Percentiles rank a stretch among this genome's conserved stretches.
Conservation (phyloP, 2,797 vertebrate species). For the Sylvia borin region DNA sequence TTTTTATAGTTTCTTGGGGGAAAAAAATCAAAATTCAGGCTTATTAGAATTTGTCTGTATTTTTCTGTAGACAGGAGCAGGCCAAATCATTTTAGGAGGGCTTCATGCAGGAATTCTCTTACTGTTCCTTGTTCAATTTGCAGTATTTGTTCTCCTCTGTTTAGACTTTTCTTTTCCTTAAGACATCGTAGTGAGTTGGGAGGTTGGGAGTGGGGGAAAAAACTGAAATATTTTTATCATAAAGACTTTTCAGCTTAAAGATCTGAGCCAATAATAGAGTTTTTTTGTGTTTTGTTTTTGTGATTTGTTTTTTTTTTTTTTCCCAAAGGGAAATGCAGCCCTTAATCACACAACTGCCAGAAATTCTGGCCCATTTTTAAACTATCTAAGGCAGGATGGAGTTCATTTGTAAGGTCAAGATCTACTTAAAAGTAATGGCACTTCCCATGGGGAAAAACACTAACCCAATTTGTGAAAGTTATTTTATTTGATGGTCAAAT, state of each 20-base stretch:
- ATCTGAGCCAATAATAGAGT: not conserved
- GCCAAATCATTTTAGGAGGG: not conserved
- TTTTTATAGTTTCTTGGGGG: not conserved
- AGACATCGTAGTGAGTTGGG: not conserved
- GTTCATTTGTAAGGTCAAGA: constrained; percentile 32
- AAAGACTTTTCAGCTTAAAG: not conserved
- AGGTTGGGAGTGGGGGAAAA: not conserved
- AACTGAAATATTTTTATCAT: not conserved
- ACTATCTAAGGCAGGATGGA: not conserved
- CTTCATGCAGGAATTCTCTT: not conserved
- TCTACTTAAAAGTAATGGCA: constrained; percentile 26
- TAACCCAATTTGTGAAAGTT: constrained; percentile 27
- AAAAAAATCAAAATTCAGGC: not conserved
- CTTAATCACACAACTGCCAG: not conserved
- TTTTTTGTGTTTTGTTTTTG: too few species aligned
- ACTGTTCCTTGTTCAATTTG: not conserved
- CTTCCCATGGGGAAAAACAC: constrained; percentile 28
- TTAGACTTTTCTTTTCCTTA: not conserved
- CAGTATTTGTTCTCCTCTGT: not conserved
- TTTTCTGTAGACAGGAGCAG: not conserved
- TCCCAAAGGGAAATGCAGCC: not conserved
- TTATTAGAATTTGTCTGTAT: not conserved
- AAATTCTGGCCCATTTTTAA: not conserved
- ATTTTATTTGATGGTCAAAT: constrained; percentile 34
- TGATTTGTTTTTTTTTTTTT: too few species aligned